Evolutionary conservation across 2,888 invertebrate genomes (phyloP), one percentile per base, ranked within the genome.

Genomic region (Gisinianus flammeolus): DNA sequence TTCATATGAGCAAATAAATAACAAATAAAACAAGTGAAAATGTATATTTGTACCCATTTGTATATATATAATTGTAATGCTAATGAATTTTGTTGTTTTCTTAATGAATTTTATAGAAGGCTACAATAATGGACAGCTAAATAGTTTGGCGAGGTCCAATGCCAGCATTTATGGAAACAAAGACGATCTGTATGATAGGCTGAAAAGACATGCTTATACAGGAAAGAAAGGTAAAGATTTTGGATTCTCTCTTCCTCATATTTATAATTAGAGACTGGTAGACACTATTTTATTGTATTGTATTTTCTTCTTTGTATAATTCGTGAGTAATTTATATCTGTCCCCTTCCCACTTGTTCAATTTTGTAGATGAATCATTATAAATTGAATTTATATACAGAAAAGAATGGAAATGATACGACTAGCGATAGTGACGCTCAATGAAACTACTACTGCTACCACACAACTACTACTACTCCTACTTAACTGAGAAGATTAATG

Each of bases 131-230:
- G 93, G 92, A 74, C 95, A 95, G 88, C 94, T 95, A 93, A 96
- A 95, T 88, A 95, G 95, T 88, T 90, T 96, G 88, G 96, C 95
- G 82, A 90, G 95, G 86, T 96, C 96, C 44, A 96, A 95, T 87
- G 96, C 95, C 80, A 95, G 95, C 88, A 93, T 96, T 87, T 96
- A 96, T 87, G 96, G 96, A 84, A 95, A 95, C 86, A 96, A 96
- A 89, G 96, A 96, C 87, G 96, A 97, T 88, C 91, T 97, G 85
- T 97, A 97, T 87, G 96, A 97, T 89, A 91, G 96, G 90, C 90
- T 97, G 88, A 95, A 96, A 89, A 92, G 96, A 88, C 96, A 96
- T 89, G 96, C 96, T 87, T 97, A 96, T 88, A 93, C 93, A 85
- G 94, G 94, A 86, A 96, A 96, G 90, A 96, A 96, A 94, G 96